phyloP scores from a whole-genome alignment of 2,113 vertebrate species.

The Ammodytes marinus region DNA sequence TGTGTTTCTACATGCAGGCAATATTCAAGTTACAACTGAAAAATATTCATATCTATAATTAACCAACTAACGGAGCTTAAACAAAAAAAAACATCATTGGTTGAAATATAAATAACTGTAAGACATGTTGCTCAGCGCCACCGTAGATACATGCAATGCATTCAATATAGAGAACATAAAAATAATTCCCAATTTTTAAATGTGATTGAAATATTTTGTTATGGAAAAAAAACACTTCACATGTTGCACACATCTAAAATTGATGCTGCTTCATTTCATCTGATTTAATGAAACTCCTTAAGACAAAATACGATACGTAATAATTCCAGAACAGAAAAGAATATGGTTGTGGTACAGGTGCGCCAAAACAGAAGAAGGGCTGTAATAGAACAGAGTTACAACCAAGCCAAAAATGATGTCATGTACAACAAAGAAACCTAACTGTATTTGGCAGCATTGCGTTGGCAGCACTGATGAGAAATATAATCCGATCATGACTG shows the following conservation, averaged over 20 bases:
- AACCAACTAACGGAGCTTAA: background rate
- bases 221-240: background rate
- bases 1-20: background rate
- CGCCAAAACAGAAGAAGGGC: conserved; percentile 44
- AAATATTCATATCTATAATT: no score
- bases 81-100: background rate
- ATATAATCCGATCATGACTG: conserved; percentile 65
- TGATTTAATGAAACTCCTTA: conserved; percentile 46
- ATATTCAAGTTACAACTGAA: background rate
- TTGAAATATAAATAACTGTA: background rate
- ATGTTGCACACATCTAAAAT: conserved; percentile 12
- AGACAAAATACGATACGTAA: conserved; percentile 42
- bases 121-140: no score
- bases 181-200: background rate
- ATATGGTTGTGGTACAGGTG: conserved; percentile 59
- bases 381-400: conserved; percentile 46
- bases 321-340: conserved; percentile 49
- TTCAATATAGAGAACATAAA: background rate
- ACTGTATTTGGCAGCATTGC: conserved; percentile 67
- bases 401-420: conserved; percentile 70
- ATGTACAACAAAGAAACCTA: conserved; percentile 55
- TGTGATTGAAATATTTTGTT: background rate
- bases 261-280: conserved; percentile 24
- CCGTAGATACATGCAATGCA: background rate
- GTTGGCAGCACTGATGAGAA: conserved; percentile 66